Base-by-base conservation (phyloP, 2,888 invertebrate genomes). In the Epinotia brunnichana region DNA sequence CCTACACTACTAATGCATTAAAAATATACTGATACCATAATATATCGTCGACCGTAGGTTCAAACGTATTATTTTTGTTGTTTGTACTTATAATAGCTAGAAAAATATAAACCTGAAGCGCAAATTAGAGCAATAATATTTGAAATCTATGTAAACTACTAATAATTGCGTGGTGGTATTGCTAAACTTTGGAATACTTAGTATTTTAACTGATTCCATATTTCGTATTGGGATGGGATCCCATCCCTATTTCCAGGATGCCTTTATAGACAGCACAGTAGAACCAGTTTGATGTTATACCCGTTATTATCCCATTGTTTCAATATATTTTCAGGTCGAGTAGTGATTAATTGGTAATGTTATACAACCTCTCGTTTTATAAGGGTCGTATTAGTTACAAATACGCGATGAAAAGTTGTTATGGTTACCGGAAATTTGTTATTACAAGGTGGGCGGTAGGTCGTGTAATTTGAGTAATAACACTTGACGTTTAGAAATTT, bases 341-440 rank as follows among this genome's bases (percentile, higher is more conserved):
- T 54, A 59, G n/a, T 70, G 51, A 70, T 64, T 70, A 70, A 70
- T 70, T 70, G 63, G 63, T 51, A 39, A 63, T 51, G 35, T 21
- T 41, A 63, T 70, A 53, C 64, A 44, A 35, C 29, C 41, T 41
- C 59, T 64, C 2, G 59, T 64, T 53, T 39, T 62, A 41, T 53
- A 59, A 61, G 39, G 41, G 56, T 51, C 35, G 35, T 54, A 63
- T 54, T 61, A 41, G 61, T 56, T 61, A 17, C 60, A 21, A 53
- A 54, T 61, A 61, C 17, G 41, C 17, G 54, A 56, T 62, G 19
- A 56, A 56, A 69, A 15, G 62, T 62, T 61, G 19, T 54, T 39
- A 62, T 62, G 21, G 62, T 17, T 19, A 62, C 56, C 15, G 5
- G 19, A 56, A 56, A 69, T 61, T 54, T 19, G 29, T 56, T 41